Evolutionary conservation across 2,888 invertebrate species (phyloP).

Genomic region (Netelia virgata): DNA sequence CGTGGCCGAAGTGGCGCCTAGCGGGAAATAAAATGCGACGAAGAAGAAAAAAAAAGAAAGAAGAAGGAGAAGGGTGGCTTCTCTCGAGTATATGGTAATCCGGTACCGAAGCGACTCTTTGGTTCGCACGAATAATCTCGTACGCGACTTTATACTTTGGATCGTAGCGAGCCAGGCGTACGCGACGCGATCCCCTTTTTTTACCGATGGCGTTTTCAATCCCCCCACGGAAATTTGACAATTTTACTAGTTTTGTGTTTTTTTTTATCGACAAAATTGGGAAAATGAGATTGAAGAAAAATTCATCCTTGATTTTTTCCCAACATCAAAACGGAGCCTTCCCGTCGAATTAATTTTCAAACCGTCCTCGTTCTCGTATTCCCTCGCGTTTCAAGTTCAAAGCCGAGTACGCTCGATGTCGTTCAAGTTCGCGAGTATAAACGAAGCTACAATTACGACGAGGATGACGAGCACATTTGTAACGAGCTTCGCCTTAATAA

Average conservation of each 20-base stretch:
- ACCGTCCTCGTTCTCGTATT: no score
- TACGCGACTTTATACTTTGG: conserved; percentile 24
- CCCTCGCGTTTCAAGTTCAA: not conserved
- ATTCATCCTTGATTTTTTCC: no score
- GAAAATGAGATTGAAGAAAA: no score
- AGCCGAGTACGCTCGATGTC: no score
- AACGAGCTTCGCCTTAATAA: no score
- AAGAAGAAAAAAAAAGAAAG: conserved; percentile 17
- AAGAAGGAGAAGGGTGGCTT: not conserved
- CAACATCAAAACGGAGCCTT: no score
- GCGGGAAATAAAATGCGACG: conserved; percentile 16
- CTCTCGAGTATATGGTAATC: conserved; percentile 49
- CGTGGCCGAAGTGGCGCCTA: conserved; percentile 43
- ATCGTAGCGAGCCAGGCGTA: conserved; percentile 25
- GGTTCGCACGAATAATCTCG: conserved; percentile 42
- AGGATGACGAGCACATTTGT: no score
- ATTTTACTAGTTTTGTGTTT: no score
- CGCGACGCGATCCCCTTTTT: conserved; percentile 27
- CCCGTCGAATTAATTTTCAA: no score
- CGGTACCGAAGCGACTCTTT: not conserved
- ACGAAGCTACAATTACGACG: no score
- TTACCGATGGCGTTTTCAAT: not conserved
- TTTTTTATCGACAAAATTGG: no score
- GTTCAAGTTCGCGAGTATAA: no score
- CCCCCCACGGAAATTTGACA: not conserved